Base-by-base conservation (phyloP, 2,888 invertebrate genomes). In the Polietes domitor region DNA sequence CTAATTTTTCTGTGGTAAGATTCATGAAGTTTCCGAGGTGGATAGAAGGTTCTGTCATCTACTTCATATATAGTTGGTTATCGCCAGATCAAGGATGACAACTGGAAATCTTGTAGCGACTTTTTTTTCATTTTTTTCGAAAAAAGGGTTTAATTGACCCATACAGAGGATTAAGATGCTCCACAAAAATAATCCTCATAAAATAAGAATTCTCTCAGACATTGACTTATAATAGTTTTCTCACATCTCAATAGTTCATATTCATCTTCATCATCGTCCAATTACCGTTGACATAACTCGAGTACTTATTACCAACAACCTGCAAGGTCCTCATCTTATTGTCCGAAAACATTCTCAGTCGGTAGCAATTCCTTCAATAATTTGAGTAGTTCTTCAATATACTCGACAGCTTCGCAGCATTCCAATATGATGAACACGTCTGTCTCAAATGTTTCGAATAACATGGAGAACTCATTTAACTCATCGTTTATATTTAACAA, bases 391-490 rank as follows among this genome's bases (percentile, higher is more conserved):
- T 87, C 88, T 3, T 87, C 89, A 0, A 87, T 87, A 85, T 89
- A 88, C 32, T 89, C 87, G n/a, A 85, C 86, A 50, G 83, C 85
- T 10, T 86, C 86, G 15, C 84, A 86, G 24, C 83, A 87, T 50
- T 86, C 89, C 24, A 89, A 87, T 10, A 74, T 88, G 58, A 74
- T 90, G 4, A 90, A 88, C 61, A 89, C 88, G 47, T 88, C 89
- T 3, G 80, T 85, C 21, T 82, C 86, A 3, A 89, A 87, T 77
- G 80, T 84, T 80, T 87, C 17, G 32, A 86, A 50, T 86, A 90
- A 89, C 80, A 92, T 91, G 78, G 91, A 92, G 72, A 91, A 90
- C 50, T 89, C 88, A 0, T 87, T 88, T 74, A 91, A 89, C 58
- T 87, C 86, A 2, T 90, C 91, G 2, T 83, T 88, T 47, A 88